These are phyloP conservation scores for Myotis vivesi DNA, from an alignment of 2,797 vertebrate species.

Conservation along the genomic window DNA sequence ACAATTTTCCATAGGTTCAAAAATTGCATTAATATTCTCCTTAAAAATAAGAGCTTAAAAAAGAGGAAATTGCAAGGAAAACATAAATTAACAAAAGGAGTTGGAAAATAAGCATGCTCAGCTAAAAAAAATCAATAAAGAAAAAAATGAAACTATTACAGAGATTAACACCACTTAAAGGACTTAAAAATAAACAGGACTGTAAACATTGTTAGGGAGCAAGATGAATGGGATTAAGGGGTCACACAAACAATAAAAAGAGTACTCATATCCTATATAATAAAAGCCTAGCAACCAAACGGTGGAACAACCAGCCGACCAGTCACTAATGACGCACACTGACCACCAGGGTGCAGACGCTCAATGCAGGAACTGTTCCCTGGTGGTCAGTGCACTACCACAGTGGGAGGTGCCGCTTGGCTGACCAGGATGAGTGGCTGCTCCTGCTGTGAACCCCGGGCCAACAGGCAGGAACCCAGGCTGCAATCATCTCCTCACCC, in stretches of 20 bases:
- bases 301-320: no score
- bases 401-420: no score
- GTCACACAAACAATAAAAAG: neutral
- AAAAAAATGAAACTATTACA: neutral
- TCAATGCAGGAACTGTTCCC: no score
- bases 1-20: neutral
- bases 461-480: no score
- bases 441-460: rapidly evolving
- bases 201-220: neutral
- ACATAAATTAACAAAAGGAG: neutral
- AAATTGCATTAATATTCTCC: neutral
- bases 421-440: no score
- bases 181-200: neutral
- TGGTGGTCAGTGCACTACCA: no score
- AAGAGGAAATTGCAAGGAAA: neutral
- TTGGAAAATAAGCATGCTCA: neutral
- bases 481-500: no score
- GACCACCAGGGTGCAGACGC: no score
- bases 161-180: neutral
- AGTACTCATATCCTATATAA: neutral
- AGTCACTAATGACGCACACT: no score
- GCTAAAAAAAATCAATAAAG: neutral
- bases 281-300: no score
- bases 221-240: neutral
- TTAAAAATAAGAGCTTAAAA: neutral